Base-by-base conservation (phyloP, 2,113 vertebrate genomes). In the Oryctolagus cuniculus region DNA sequence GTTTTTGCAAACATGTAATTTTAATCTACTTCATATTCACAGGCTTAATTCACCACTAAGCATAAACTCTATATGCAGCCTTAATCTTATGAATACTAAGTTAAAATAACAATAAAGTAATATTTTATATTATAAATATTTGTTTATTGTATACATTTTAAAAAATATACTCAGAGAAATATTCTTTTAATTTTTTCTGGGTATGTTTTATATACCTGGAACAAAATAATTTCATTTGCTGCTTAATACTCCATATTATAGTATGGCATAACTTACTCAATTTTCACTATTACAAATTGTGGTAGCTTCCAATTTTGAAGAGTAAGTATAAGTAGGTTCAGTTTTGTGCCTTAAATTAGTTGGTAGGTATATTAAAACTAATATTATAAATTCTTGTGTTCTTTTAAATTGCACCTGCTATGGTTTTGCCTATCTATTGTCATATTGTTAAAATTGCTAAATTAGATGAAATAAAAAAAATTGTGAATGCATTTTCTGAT, bases 231-330 rank as follows among this genome's bases (percentile, higher is more conserved):
- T 95, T 87, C 7, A 84, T 89, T 87, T 89, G 22, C 17, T 95
- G 36, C 24, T 70, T 73, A 70, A 31, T 64, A 78, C 6, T 74
- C 16, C 22, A 21, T 5, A 77, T 9, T 27, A 2, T 44, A 21
- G 17, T 17, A 27, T 31, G 58, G 10, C 4, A 29, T 34, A 74
- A 79, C 38, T 15, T 70, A 67, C 22, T 92, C 34, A 34, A 4
- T 63, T 66, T 61, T 67, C 5, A 22, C 38, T 86, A 7, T 10
- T 63, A 9, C 49, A 77, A 75, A 94, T 77, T 67, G 44, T 36
- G 22, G 5, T 87, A 44, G 24, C 82, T 93, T 64, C 44, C 10
- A 63, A 61, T 80, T 87, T 93, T 80, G 38, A 92, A 94, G 24
- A 34, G 11, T 36, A 64, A 34, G 72, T 75, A 29, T 74, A 27